Conservation (phyloP, 2,113 vertebrate species). For the Reinhardtius hippoglossoides region DNA sequence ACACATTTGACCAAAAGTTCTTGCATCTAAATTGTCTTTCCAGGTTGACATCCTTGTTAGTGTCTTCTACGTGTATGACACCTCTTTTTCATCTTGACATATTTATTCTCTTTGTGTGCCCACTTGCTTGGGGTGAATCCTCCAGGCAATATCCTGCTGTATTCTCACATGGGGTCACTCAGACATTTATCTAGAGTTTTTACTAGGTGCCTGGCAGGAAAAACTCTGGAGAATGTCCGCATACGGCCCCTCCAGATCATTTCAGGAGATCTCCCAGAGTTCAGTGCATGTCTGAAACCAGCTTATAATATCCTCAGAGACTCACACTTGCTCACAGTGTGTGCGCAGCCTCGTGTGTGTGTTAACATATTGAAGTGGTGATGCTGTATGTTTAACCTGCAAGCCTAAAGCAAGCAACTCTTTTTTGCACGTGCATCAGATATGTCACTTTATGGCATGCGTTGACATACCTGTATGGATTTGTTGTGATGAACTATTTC, state of each 20-base stretch:
- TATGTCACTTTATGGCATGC: constrained; percentile 32
- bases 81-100: no score
- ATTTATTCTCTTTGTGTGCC: background rate
- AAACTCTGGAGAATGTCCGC: no score
- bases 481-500: background rate
- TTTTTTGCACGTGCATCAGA: constrained; percentile 14
- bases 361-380: constrained; percentile 2
- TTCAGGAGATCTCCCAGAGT: background rate
- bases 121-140: background rate
- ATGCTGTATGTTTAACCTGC: background rate
- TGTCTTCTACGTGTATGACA: no score
- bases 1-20: no score
- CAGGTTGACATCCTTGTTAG: no score
- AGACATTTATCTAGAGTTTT: no score
- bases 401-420: background rate
- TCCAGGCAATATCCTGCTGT: no score
- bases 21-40: no score
- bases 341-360: background rate
- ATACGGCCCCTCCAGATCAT: no score
- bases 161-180: no score
- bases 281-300: background rate
- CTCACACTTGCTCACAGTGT: background rate
- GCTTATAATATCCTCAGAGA: background rate
- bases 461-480: constrained; percentile 26
- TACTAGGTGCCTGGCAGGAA: no score